A percentile compares a stretch with the other conserved stretches of the same genome.
phyloP scores from a whole-genome alignment of 1,140 invertebrate genomes.

The Gonioctena quinquepunctata region DNA sequence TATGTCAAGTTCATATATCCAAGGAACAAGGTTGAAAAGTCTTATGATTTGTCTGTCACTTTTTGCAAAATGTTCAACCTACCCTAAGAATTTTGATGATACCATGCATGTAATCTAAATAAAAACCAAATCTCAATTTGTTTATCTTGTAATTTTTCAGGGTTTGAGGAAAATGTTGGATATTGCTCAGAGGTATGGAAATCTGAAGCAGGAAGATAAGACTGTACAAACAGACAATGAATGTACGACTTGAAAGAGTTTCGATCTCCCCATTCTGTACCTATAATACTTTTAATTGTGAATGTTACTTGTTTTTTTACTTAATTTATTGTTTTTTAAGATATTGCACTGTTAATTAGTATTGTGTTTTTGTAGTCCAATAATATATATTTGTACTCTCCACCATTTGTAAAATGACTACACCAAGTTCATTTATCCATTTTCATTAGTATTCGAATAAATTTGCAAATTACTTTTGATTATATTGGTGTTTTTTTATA shows the following conservation, averaged over 20 bases:
- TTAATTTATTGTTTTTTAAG: slow-evolving; percentile 22
- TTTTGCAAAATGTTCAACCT: no score
- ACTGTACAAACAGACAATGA: slow-evolving; percentile 64
- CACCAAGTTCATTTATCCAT: not conserved
- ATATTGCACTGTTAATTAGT: slow-evolving; percentile 9
- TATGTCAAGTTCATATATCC: no score
- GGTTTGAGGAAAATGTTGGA: slow-evolving; percentile 71
- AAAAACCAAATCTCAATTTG: no score
- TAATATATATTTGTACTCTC: not conserved
- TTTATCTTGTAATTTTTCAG: slow-evolving; percentile 57
- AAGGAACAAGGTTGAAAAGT: no score
- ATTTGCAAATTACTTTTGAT: not conserved
- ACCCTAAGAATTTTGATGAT: no score
- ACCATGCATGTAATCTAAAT: no score
- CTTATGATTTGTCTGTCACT: no score
- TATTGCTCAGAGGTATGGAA: slow-evolving; percentile 69
- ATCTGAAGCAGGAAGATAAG: slow-evolving; percentile 64
- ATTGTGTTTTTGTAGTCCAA: not conserved
- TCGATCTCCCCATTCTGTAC: not conserved
- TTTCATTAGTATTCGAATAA: slow-evolving; percentile 4
- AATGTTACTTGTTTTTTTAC: slow-evolving; percentile 18
- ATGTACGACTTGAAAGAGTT: slow-evolving; percentile 2
- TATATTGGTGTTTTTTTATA: no score
- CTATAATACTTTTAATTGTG: slow-evolving; percentile 6
- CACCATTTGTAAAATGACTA: not conserved